phyloP scores from a whole-genome alignment of 2,888 invertebrate genomes.

The Emesis russula region DNA sequence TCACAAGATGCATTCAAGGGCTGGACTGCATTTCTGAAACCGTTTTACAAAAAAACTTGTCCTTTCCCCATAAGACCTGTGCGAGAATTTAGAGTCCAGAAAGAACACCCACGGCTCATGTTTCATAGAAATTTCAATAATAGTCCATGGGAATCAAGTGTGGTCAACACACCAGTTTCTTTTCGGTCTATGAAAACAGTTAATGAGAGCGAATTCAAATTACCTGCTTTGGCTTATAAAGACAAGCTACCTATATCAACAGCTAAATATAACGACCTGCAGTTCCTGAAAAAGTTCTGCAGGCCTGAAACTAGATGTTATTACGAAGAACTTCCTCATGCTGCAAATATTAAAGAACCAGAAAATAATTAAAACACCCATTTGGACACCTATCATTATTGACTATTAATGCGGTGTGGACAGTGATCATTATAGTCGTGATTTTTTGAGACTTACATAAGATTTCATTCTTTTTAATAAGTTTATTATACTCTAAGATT shows the following conservation, averaged over 20 bases:
- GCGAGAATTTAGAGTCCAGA: slow-evolving; percentile 55
- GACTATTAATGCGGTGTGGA: slow-evolving; percentile 23
- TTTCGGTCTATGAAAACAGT: slow-evolving; percentile 58
- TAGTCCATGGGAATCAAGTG: slow-evolving; percentile 58
- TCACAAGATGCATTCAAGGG: slow-evolving; percentile 51
- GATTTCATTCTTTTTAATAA: slow-evolving; percentile 1
- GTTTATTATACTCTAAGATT: too few species aligned
- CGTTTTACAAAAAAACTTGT: slow-evolving; percentile 52
- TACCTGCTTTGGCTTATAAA: slow-evolving; percentile 56
- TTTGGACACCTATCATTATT: slow-evolving; percentile 17
- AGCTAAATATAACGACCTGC: slow-evolving; percentile 64
- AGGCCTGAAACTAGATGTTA: slow-evolving; percentile 30
- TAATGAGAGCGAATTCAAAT: slow-evolving; percentile 51
- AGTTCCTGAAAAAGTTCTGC: slow-evolving; percentile 58
- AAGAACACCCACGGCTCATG: slow-evolving; percentile 58
- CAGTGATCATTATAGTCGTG: slow-evolving; percentile 18
- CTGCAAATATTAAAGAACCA: slow-evolving; percentile 24
- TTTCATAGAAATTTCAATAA: slow-evolving; percentile 63
- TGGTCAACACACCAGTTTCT: slow-evolving; percentile 61
- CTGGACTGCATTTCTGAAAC: slow-evolving; percentile 64
- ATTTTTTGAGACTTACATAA: slow-evolving; percentile 20
- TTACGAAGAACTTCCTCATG: slow-evolving; percentile 19
- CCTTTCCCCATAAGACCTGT: slow-evolving; percentile 51
- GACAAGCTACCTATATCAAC: slow-evolving; percentile 60
- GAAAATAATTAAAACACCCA: slow-evolving; percentile 12